Conservation (phyloP, 2,888 invertebrate genomes). For the Epsilonema sp. region DNA sequence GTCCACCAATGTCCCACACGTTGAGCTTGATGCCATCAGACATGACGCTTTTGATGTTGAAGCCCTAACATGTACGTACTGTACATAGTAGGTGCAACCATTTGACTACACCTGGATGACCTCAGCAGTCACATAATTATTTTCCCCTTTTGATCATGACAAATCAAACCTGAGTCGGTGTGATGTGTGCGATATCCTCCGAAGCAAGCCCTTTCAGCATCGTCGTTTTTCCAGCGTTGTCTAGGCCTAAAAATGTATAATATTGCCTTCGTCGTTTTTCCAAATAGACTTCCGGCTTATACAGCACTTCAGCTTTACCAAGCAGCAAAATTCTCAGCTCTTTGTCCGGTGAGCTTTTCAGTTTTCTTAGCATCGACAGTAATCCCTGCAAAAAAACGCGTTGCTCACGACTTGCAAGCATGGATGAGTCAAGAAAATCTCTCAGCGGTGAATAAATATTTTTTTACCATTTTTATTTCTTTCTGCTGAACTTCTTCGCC, state of each 20-base stretch:
- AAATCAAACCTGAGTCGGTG: slow-evolving; percentile 66
- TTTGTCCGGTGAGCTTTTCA: slow-evolving; percentile 67
- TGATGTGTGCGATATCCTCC: slow-evolving; percentile 76
- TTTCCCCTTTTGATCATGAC: no score
- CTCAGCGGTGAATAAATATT: not conserved
- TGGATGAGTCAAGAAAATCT: not conserved
- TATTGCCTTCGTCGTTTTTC: not conserved
- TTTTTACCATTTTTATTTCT: not conserved
- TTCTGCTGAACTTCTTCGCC: not conserved
- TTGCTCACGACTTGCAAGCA: no score
- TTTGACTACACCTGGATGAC: not conserved
- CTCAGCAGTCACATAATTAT: no score
- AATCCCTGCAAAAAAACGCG: slow-evolving; percentile 49
- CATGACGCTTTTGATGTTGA: slow-evolving; percentile 92
- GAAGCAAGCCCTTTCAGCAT: slow-evolving; percentile 78
- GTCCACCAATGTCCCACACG: slow-evolving; percentile 99
- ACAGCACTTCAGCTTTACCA: slow-evolving; percentile 36
- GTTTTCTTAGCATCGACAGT: slow-evolving; percentile 65
- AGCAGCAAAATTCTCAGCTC: slow-evolving; percentile 61
- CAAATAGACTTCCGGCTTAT: not conserved
- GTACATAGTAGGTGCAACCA: not conserved
- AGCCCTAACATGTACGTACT: slow-evolving; percentile 55
- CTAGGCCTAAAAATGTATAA: slow-evolving; percentile 47
- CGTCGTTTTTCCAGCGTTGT: slow-evolving; percentile 97
- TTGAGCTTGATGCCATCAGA: slow-evolving; percentile 88